Evolutionary conservation across 2,888 invertebrate species (phyloP), one percentile per base, ranked within the genome.

Genomic region (Cylindroiulus punctatus): DNA sequence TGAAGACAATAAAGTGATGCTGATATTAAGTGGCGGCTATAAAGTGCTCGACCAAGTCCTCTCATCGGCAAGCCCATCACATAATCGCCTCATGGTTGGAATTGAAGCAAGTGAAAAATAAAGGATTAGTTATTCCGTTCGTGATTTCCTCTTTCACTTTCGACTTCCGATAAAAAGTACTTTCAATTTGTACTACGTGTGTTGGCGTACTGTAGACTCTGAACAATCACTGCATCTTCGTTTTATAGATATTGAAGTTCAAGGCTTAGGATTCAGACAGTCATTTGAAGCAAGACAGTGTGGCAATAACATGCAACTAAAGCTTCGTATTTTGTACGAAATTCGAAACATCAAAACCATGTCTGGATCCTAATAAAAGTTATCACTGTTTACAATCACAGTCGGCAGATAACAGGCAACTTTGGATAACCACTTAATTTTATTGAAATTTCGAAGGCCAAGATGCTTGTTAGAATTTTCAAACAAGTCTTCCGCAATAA

Each of bases 21-120:
- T 76, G 26, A 76, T 76, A 76, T 76, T 76, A 76, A 76, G 76
- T 76, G 76, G 76, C 76, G 76, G 76, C 76, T 76, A 76, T 76
- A 76, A 76, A 76, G 76, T 76, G 76, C 76, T 30, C 30, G 76
- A 76, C 76, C 76, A 76, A 57, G 57, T 22, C 57, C 57, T 22
- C 12, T 22, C 57, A 7, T 4, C 22, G 19, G 7, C 44, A 44
- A 12, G 36, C 36, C 14, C 44, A 57, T 10, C 4, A 19, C 65
- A 26, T 30, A 30, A 76, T 30, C 30, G 76, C 30, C 76, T 30
- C 26, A 30, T 3, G 76, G 14, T 76, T 30, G 12, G 30, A 76
- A 76, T 76, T 30, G 76, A 76, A 76, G 26, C 30, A 30, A 76
- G 12, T 76, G 76, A 76, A 30, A 52, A 30, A 30, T 76, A 76